Base-by-base conservation (phyloP, 2,888 invertebrate species). In the Cerastis leucographa region DNA sequence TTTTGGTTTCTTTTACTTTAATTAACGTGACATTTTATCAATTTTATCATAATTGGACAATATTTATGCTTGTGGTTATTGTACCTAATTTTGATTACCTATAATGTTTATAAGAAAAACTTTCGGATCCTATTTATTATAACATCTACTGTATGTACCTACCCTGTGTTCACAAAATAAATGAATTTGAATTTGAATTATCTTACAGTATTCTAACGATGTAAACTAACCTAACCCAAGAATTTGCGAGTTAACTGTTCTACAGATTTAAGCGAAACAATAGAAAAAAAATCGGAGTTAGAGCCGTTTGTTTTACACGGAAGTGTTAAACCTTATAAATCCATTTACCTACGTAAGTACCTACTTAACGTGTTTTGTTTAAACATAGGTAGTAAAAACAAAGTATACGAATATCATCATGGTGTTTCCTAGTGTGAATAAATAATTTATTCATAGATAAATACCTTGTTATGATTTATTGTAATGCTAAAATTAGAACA, bases 401-500 rank as follows among this genome's bases (percentile, higher is more conserved):
- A 42, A 42, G 12, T 51, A 56, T 35, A 8, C 17, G 17, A n/a
- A 44, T 14, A 35, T 9, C 12, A 40, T 29, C 44, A 35, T 44
- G 19, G 42, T 25, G 19, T 56, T 61, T 17, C 22, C n/a, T 59
- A 5, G 1, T 25, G 17, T 59, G 14, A 14, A 25, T 11, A 71
- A 46, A 46, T 67, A 8, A 66, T 46, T 25, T 35, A 71, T 59
- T 17, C 25, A 49, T 29, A 25, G 12, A 3, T 3, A 42, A 0
- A n/a, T 29, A 49, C 3, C 40, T 11, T 40, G 6, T 22, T 29
- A 35, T 22, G 6, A 35, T 54, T 29, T n/a, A 35, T n/a, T 22
- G n/a, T 54, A 29, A n/a, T 29, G 19, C 29, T 74, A 51, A 62
- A 62, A 74, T 44, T 44, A 75, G n/a, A 35, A 75, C 11, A 3